Conservation (phyloP, 2,797 vertebrate species). For the Buceros bicornis region DNA sequence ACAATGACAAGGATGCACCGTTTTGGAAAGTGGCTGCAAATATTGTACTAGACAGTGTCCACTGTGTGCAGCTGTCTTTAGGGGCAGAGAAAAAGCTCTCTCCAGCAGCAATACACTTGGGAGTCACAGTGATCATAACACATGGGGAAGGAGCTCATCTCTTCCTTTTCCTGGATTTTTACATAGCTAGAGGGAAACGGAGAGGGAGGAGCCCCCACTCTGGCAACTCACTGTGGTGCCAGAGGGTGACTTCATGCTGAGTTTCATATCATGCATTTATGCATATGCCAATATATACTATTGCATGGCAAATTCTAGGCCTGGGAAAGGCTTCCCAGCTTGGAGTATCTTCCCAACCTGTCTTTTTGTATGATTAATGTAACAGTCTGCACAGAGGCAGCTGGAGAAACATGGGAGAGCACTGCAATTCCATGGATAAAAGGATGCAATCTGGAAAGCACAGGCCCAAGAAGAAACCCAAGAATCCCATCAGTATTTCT, state of each 20-base stretch:
- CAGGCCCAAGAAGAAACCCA: neutral
- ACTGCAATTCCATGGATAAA: neutral
- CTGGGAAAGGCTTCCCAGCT: neutral
- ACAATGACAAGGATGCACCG: neutral
- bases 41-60: neutral
- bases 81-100: neutral
- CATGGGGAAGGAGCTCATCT: accelerated
- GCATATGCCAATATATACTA: neutral
- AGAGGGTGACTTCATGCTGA: neutral
- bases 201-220: neutral
- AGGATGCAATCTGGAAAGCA: neutral
- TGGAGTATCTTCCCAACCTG: neutral
- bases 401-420: neutral
- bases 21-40: neutral
- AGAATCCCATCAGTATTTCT: neutral
- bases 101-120: accelerated
- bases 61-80: neutral
- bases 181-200: neutral
- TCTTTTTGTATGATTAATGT: neutral
- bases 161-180: neutral
- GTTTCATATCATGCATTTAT: neutral
- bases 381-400: neutral
- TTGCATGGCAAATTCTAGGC: neutral
- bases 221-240: neutral
- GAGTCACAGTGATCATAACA: neutral